Evolutionary conservation across 2,888 invertebrate genomes (phyloP).

Genomic region (Cyaniris semiargus): DNA sequence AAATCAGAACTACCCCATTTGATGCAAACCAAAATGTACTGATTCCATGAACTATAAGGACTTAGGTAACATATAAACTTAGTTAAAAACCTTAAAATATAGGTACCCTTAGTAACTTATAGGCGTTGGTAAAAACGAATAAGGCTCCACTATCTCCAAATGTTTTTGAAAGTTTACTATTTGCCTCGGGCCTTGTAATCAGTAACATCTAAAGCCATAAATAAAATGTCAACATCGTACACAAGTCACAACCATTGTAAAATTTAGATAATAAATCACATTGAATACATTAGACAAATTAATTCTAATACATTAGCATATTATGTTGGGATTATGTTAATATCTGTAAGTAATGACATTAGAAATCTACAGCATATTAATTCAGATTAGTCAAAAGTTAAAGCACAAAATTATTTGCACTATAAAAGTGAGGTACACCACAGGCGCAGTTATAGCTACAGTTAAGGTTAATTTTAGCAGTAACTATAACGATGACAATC

Average conservation of each 20-base stretch:
- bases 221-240: conserved; percentile 16
- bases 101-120: no score
- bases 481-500: no score
- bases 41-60: no score
- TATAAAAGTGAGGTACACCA: background rate
- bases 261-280: conserved; percentile 8
- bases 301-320: conserved; percentile 16
- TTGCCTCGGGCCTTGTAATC: background rate
- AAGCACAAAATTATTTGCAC: background rate
- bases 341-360: background rate
- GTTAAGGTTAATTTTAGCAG: no score
- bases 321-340: conserved; percentile 4
- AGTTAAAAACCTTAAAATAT: no score
- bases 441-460: no score
- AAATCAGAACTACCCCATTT: no score
- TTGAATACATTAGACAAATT: conserved; percentile 13
- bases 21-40: no score
- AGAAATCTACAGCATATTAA: background rate
- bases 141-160: no score
- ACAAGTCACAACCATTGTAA: conserved; percentile 21
- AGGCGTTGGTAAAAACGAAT: background rate
- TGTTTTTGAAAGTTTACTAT: background rate
- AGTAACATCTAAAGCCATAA: background rate
- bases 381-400: no score
- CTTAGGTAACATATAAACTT: background rate